Base-by-base conservation (phyloP, 2,888 invertebrate species). In the Lottia gigantea region DNA sequence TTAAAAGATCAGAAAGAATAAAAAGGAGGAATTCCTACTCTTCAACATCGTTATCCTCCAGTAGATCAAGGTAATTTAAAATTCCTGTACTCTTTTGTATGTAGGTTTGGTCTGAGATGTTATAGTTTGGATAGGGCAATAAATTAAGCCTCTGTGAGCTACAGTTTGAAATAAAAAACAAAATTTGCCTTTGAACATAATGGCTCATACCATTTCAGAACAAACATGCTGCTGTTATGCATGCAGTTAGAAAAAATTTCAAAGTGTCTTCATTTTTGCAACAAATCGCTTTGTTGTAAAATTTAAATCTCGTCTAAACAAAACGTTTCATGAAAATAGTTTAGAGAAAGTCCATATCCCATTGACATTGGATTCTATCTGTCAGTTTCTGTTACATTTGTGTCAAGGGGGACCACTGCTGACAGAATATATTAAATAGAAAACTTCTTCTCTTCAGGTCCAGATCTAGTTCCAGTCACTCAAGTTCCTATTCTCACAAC, bases 1-100 rank as follows among this genome's bases (percentile, higher is more conserved):
- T 25, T 47, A 25, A 23, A 26, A 12, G 49, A 26, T 49, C 55
- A 23, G 19, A 31, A 46, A 25, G 46, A 55, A 67, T 25, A 15
- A 40, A 70, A 23, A 66, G 75, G 31, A 61, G 70, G 12, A 71
- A 74, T 11, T 78, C 78, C 31, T 76, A 72, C 64, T 78, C 80
- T 19, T 74, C 79, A 62, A 72, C 66, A 66, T 82, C 80, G 23
- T 71, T 74, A 49, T 76, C 70, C 19, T 71, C 76, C 46, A 72
- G 73, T 62, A 63, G 66, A 25, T 78, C 78, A 66, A 73, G 74
- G 71, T 77, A 72, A 23, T 66, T 64, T 46, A 70, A 62, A 31
- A 31, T n/a, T 69, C 69, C 23, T 45, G 66, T n/a, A 68, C 67
- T 11, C 70, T 66, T n/a, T 61, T 63, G 62, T 65, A 65, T 23